Conservation (phyloP, 2,888 invertebrate genomes). For the Nysson spinosus region DNA sequence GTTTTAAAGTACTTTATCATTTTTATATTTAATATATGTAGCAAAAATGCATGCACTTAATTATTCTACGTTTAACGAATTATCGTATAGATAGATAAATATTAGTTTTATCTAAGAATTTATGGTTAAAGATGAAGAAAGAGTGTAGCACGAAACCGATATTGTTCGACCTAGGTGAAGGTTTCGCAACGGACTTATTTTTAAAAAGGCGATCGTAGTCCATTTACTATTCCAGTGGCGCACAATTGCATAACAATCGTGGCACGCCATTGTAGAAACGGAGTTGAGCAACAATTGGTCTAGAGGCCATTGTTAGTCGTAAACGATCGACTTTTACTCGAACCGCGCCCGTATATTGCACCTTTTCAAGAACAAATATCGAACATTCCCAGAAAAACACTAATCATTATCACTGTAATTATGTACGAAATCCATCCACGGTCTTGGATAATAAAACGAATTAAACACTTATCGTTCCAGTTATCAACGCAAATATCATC, state of each 20-base stretch:
- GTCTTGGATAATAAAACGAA: too few species aligned
- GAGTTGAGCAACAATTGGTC: constrained; percentile 49
- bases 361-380: neutral
- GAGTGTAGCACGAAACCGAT: constrained; percentile 1
- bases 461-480: neutral
- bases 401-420: neutral
- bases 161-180: constrained; percentile 14
- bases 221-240: constrained; percentile 54
- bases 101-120: too few species aligned
- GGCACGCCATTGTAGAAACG: constrained; percentile 24
- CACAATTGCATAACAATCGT: constrained; percentile 57
- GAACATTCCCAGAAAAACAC: neutral
- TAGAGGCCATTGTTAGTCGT: constrained; percentile 35
- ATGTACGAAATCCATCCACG: too few species aligned
- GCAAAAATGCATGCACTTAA: too few species aligned
- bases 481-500: neutral
- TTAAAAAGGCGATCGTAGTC: constrained; percentile 38
- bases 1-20: too few species aligned
- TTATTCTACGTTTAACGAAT: too few species aligned
- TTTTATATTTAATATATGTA: too few species aligned
- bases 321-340: constrained; percentile 32
- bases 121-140: neutral
- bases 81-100: too few species aligned
- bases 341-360: constrained; percentile 7
- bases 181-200: constrained; percentile 46